A percentile compares a stretch with the other conserved stretches of the same genome.
Conservation (phyloP, 2,888 invertebrate genomes). For the Pyrrhia umbra region DNA sequence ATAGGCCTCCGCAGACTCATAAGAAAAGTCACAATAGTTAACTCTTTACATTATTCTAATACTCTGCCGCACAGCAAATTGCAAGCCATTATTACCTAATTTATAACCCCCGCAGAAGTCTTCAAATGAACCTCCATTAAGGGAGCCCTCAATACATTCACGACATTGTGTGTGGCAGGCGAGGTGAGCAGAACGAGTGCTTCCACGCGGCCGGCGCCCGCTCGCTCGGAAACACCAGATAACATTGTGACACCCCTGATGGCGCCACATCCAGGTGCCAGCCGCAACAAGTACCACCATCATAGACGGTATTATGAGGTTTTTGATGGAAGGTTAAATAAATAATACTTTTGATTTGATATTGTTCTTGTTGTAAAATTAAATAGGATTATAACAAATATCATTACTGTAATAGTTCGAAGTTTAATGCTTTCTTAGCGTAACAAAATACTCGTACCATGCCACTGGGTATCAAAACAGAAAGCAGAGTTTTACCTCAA, state of each 20-base stretch:
- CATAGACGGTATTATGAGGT: neutral
- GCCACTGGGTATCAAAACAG: too few relatives aligned
- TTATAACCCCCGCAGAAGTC: conserved; percentile 9
- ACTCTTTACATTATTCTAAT: neutral
- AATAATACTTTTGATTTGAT: conserved; percentile 1
- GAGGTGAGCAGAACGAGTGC: conserved; percentile 45
- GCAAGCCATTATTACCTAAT: conserved; percentile 5
- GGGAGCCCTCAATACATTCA: conserved; percentile 17
- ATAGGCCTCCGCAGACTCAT: neutral
- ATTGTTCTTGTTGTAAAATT: too few relatives aligned
- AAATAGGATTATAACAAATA: too few relatives aligned
- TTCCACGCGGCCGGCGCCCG: conserved; percentile 43
- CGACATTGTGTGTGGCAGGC: conserved; percentile 38
- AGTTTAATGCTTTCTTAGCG: too few relatives aligned
- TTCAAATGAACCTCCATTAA: conserved; percentile 8
- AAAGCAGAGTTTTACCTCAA: too few relatives aligned
- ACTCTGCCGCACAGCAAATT: neutral
- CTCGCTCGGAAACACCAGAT: conserved; percentile 51
- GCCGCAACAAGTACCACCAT: neutral
- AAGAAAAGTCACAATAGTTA: neutral
- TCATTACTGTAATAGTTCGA: too few relatives aligned
- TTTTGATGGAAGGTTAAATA: neutral
- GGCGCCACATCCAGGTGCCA: conserved; percentile 31
- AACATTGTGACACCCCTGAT: conserved; percentile 40
- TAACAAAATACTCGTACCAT: too few relatives aligned